Percentiles rank a stretch among this genome's conserved stretches.
These are phyloP conservation scores for Glaucomys volans DNA, from an alignment of 2,113 vertebrate genomes.

Conservation along the genomic window DNA sequence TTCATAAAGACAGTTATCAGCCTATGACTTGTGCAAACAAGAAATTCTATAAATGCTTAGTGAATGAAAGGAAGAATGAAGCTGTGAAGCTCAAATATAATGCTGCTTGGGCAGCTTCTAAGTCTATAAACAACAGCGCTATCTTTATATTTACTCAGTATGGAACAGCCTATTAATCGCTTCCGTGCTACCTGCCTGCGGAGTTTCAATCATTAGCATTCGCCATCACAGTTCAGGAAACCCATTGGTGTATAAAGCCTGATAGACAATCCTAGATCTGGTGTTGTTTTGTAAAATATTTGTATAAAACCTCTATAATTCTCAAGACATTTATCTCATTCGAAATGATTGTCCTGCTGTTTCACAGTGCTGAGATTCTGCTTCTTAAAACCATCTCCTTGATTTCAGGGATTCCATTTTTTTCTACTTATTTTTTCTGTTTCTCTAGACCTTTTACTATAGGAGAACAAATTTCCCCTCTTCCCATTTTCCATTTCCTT, in stretches of 20 bases:
- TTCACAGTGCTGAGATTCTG: neutral
- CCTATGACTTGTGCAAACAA: neutral
- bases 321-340: neutral
- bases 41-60: slow-evolving; percentile 35
- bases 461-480: fast-evolving
- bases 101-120: neutral
- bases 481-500: neutral
- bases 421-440: neutral
- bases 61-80: slow-evolving; percentile 18
- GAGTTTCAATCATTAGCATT: slow-evolving; percentile 30
- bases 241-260: neutral
- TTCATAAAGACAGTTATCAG: neutral
- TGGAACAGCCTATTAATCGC: neutral
- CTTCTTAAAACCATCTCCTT: neutral
- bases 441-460: neutral
- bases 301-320: neutral
- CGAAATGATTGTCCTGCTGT: neutral
- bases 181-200: neutral
- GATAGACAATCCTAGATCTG: neutral
- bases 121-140: neutral
- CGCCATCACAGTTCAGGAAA: neutral
- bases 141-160: neutral
- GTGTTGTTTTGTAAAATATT: neutral
- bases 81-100: slow-evolving; percentile 24
- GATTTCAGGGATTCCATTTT: neutral